A percentile compares a stretch with the other conserved stretches of the same genome.
Evolutionary conservation across 2,113 vertebrate genomes (phyloP).

Genomic region (Ageneiosus marmoratus): DNA sequence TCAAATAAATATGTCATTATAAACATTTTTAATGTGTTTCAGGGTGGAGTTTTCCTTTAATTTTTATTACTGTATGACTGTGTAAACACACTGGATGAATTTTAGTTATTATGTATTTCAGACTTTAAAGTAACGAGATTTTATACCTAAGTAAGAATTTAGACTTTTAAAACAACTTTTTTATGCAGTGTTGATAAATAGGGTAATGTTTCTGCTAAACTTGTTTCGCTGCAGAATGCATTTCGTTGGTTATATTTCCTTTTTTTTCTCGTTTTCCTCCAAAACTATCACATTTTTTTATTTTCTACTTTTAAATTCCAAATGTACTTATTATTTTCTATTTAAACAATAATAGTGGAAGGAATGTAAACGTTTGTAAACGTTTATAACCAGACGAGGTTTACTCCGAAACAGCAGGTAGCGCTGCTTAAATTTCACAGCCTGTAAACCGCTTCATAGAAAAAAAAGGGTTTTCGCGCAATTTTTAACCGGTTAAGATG

Average conservation of each 20-base stretch:
- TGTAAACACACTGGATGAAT: neutral
- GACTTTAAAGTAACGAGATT: no score
- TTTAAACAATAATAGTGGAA: neutral
- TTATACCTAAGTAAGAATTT: neutral
- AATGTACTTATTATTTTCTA: no score
- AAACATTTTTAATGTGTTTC: neutral
- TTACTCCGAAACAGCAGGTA: slow-evolving; percentile 48
- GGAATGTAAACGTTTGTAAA: neutral
- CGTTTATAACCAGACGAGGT: neutral
- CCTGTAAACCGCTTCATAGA: neutral
- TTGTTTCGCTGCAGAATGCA: no score
- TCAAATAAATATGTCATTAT: neutral
- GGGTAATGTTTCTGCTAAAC: no score
- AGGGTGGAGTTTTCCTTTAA: no score
- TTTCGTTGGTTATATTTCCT: no score
- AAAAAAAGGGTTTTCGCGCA: neutral
- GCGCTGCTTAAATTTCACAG: slow-evolving; percentile 11
- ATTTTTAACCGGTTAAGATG: slow-evolving; percentile 19
- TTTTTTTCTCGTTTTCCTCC: no score
- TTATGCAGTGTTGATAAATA: neutral
- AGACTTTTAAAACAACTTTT: neutral
- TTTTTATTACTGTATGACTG: no score
- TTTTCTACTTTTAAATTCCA: no score
- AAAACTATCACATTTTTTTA: no score
- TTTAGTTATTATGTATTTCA: neutral